Percentiles rank a stretch among this genome's conserved stretches.
Conservation (phyloP, 2,113 vertebrate genomes). For the Xenopus tropicalis region DNA sequence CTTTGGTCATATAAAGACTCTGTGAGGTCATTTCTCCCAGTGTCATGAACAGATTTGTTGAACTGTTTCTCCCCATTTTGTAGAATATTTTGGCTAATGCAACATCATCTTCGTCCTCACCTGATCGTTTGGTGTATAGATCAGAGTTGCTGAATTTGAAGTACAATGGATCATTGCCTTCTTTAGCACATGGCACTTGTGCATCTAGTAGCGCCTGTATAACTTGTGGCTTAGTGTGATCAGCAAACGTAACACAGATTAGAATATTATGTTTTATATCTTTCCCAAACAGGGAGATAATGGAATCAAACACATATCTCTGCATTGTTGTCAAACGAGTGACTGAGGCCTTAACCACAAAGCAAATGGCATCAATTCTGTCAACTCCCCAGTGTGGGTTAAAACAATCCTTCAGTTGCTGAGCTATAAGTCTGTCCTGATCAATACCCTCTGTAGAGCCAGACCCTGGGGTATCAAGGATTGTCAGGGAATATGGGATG, state of each 20-base stretch:
- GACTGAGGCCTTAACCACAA: slow-evolving; percentile 46
- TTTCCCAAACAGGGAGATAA: slow-evolving; percentile 52
- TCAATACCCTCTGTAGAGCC: slow-evolving; percentile 50
- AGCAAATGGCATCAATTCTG: slow-evolving; percentile 51
- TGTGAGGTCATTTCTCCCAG: slow-evolving; percentile 10
- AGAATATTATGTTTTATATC: slow-evolving; percentile 52
- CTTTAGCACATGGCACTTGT: slow-evolving; percentile 47
- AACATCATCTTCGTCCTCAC: not conserved
- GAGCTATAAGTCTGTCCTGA: slow-evolving; percentile 40
- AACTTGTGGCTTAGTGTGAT: slow-evolving; percentile 47
- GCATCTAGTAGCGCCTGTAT: slow-evolving; percentile 44
- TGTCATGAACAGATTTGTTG: slow-evolving; percentile 9
- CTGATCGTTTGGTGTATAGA: slow-evolving; percentile 42
- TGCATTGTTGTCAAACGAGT: slow-evolving; percentile 24
- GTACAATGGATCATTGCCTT: not conserved
- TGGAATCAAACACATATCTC: slow-evolving; percentile 42
- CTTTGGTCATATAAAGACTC: slow-evolving; percentile 31
- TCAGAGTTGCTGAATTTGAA: slow-evolving; percentile 58
- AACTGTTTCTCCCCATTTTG: slow-evolving; percentile 4
- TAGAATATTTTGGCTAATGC: slow-evolving; percentile 45
- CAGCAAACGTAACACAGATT: slow-evolving; percentile 55
- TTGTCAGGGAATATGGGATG: slow-evolving; percentile 49
- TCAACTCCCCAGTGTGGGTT: slow-evolving; percentile 7
- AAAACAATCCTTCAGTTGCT: slow-evolving; percentile 6
- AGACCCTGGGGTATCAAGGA: slow-evolving; percentile 62